These are phyloP conservation scores for Melanotaenia trifasciata DNA, from an alignment of 2,797 vertebrate genomes.

Conservation along the genomic window DNA sequence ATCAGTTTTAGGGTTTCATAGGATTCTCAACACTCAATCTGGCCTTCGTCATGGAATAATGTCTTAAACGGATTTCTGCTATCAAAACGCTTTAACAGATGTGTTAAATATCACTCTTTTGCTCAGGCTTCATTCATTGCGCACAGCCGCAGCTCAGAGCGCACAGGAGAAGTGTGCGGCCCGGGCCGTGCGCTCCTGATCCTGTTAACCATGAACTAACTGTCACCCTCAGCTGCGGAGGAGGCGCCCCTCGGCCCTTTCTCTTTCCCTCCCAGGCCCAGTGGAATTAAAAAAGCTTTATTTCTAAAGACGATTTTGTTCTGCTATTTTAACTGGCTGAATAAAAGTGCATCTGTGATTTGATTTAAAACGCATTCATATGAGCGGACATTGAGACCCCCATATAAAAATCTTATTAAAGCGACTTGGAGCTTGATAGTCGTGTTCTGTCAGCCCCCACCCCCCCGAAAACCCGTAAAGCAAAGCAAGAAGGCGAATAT, in stretches of 20 bases:
- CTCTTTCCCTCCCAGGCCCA: slow-evolving; percentile 86
- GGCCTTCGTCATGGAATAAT: slow-evolving; percentile 84
- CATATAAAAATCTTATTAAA: slow-evolving; percentile 91
- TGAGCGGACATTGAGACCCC: slow-evolving; percentile 85
- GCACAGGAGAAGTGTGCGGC: slow-evolving; percentile 90
- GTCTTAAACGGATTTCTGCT: slow-evolving; percentile 85
- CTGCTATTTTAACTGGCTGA: slow-evolving; percentile 94
- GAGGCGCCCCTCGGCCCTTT: slow-evolving; percentile 73
- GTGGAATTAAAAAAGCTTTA: slow-evolving; percentile 83
- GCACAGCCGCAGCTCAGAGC: slow-evolving; percentile 77
- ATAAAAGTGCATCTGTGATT: slow-evolving; percentile 94
- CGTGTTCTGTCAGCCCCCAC: slow-evolving; percentile 81
- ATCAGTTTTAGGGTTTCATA: slow-evolving; percentile 73
- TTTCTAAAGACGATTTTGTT: slow-evolving; percentile 93
- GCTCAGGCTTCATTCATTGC: slow-evolving; percentile 86
- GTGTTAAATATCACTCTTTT: slow-evolving; percentile 92
- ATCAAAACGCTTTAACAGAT: slow-evolving; percentile 92
- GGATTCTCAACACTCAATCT: slow-evolving; percentile 84
- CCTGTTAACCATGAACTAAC: slow-evolving; percentile 99
- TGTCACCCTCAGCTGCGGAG: slow-evolving; percentile 97
- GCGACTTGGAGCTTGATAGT: slow-evolving; percentile 82
- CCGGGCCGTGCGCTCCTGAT: slow-evolving; percentile 87
- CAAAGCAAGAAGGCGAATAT: slow-evolving; percentile 60
- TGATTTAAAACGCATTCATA: slow-evolving; percentile 96
- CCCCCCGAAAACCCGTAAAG: slow-evolving; percentile 76